Conservation (phyloP, 1,140 invertebrate species). For the Latrodectus geometricus region DNA sequence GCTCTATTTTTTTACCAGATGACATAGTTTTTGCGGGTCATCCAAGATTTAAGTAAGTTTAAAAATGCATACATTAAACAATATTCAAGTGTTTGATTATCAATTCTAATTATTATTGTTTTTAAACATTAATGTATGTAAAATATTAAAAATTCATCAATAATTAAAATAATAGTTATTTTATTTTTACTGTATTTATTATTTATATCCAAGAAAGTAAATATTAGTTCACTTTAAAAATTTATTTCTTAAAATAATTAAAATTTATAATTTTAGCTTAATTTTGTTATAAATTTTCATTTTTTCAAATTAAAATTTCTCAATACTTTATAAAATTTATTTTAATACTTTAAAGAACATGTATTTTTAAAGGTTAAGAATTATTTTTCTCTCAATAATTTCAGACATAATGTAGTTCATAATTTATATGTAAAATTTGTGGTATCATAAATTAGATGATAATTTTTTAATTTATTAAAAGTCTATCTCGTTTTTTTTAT, state of each 20-base stretch:
- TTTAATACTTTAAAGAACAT: too few relatives aligned
- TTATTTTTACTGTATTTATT: background rate
- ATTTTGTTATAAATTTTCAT: conserved; percentile 5
- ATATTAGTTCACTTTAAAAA: background rate
- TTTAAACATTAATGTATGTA: background rate
- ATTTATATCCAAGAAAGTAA: background rate
- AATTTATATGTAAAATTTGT: too few relatives aligned
- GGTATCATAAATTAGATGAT: too few relatives aligned
- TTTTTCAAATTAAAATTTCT: conserved; percentile 11
- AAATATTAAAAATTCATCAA: background rate
- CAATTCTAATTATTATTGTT: background rate
- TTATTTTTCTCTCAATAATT: too few relatives aligned
- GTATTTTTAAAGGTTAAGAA: too few relatives aligned
- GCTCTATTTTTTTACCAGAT: conserved; percentile 95
- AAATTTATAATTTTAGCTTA: too few relatives aligned
- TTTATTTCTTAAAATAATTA: background rate
- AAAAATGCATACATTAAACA: background rate
- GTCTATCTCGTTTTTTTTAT: too few relatives aligned
- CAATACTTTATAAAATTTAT: background rate
- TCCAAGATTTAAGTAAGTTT: conserved; percentile 81
- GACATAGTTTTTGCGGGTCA: conserved; percentile 93
- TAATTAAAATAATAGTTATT: background rate
- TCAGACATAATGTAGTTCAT: too few relatives aligned
- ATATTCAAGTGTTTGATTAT: background rate
- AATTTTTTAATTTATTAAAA: too few relatives aligned